Evolutionary conservation across 2,797 vertebrate genomes (phyloP).

Genomic region (Argya squamiceps): DNA sequence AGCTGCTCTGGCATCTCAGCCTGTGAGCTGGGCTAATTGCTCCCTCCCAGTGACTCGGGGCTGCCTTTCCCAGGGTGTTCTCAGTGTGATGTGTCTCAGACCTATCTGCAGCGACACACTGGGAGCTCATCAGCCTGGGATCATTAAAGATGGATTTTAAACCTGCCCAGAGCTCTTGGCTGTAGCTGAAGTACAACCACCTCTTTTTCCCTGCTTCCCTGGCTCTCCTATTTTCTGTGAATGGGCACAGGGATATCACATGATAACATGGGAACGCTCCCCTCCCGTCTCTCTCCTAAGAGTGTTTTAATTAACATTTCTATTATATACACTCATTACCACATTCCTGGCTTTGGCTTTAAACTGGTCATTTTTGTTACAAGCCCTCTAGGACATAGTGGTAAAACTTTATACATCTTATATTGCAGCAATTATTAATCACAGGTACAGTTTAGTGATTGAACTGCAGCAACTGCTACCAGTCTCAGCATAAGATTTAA

Average conservation of each 20-base stretch:
- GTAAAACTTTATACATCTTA: slow-evolving; percentile 61
- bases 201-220: background rate
- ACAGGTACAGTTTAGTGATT: slow-evolving; percentile 29
- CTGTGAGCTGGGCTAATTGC: background rate
- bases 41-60: background rate
- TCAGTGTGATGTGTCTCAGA: background rate
- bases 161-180: background rate
- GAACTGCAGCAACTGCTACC: slow-evolving; percentile 44
- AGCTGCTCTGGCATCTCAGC: background rate
- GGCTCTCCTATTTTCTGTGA: background rate
- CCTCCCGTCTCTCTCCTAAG: background rate
- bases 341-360: slow-evolving; percentile 62
- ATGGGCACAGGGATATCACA: slow-evolving; percentile 11
- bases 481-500: slow-evolving; percentile 3
- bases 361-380: slow-evolving; percentile 60
- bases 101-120: background rate
- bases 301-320: slow-evolving; percentile 66
- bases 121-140: background rate
- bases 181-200: background rate
- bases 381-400: slow-evolving; percentile 53
- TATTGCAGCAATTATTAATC: slow-evolving; percentile 61
- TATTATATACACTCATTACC: slow-evolving; percentile 54
- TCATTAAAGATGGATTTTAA: background rate
- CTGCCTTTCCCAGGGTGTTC: background rate
- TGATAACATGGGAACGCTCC: background rate